Conservation (phyloP, 2,888 invertebrate genomes). For the Philhelius pedissequus region DNA sequence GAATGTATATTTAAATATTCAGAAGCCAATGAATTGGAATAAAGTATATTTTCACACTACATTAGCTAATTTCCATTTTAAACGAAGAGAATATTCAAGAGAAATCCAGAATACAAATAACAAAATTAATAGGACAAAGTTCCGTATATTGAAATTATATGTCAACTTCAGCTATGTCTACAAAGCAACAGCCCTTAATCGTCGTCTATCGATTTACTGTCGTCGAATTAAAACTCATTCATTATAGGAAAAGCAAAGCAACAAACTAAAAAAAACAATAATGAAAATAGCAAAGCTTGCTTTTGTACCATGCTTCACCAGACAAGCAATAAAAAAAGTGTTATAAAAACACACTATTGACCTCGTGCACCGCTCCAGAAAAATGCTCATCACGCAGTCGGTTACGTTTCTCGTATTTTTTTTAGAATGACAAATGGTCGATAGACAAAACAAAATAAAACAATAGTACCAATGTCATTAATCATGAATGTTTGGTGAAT, state of each 20-base stretch:
- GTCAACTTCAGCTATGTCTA: slow-evolving; percentile 27
- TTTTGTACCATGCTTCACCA: slow-evolving; percentile 2
- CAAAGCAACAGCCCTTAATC: neutral
- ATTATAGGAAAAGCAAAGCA: slow-evolving; percentile 13
- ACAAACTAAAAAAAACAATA: neutral
- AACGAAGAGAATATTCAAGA: neutral
- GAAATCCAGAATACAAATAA: neutral
- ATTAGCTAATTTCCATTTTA: neutral
- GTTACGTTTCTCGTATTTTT: slow-evolving; percentile 40
- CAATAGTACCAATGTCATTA: neutral
- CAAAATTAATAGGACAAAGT: slow-evolving; percentile 42
- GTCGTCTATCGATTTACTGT: slow-evolving; percentile 2
- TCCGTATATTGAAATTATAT: slow-evolving; percentile 40
- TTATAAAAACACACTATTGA: slow-evolving; percentile 43
- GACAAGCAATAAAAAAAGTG: neutral
- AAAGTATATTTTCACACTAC: neutral
- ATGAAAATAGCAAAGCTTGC: neutral
- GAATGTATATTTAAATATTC: neutral
- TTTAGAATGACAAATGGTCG: slow-evolving; percentile 11
- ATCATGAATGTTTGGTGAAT: neutral
- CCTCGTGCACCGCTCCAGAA: slow-evolving; percentile 67
- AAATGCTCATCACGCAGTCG: slow-evolving; percentile 67
- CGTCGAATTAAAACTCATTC: slow-evolving; percentile 44
- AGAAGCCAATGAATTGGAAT: neutral
- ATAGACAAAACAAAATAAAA: neutral